Conservation (phyloP, 2,113 vertebrate species). For the Oceanodroma tethys region DNA sequence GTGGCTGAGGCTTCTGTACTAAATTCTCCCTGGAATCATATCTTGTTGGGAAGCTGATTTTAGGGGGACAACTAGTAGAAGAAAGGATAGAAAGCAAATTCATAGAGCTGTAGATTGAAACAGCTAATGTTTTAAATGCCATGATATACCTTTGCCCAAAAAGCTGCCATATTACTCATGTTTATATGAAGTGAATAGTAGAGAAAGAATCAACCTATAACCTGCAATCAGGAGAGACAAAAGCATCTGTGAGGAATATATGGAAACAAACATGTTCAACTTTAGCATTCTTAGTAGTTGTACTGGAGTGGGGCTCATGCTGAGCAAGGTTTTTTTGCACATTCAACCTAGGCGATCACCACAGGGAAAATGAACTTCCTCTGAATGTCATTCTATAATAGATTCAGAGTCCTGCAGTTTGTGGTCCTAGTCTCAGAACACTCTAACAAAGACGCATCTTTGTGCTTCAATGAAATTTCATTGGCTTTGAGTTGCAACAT, state of each 20-base stretch:
- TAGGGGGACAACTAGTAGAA: not conserved
- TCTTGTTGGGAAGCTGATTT: not conserved
- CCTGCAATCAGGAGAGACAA: not conserved
- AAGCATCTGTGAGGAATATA: not conserved
- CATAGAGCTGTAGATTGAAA: not conserved
- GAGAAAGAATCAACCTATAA: not conserved
- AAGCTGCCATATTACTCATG: not conserved
- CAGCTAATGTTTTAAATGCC: not conserved
- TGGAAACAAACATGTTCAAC: not conserved
- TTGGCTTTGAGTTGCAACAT: not conserved
- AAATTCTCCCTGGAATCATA: not conserved
- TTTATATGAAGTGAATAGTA: not conserved
- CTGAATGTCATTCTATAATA: not conserved
- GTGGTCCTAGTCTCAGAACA: not conserved
- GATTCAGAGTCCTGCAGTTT: not conserved
- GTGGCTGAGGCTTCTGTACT: not conserved
- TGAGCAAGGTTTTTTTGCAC: not conserved
- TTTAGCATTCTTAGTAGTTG: not conserved
- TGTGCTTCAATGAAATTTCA: not conserved
- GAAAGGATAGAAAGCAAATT: not conserved
- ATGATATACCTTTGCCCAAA: not conserved
- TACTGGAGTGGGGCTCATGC: not conserved
- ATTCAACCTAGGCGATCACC: not conserved
- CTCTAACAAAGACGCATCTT: not conserved
- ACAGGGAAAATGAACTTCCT: not conserved